Base-by-base conservation (phyloP, 1,140 invertebrate genomes). In the Trinorchestia longiramus region DNA sequence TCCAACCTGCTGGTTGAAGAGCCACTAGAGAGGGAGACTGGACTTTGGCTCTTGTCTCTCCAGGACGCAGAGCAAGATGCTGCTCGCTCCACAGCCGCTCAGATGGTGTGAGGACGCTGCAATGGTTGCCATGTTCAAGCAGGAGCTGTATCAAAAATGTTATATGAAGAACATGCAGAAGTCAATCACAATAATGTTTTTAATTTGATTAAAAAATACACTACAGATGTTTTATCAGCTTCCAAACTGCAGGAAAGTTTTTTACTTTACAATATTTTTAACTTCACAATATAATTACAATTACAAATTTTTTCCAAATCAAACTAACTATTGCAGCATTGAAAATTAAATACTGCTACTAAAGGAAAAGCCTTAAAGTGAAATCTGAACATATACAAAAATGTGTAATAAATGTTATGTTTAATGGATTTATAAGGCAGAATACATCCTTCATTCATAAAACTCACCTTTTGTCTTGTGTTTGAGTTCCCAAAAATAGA, bases 401-500 rank as follows among this genome's bases (percentile, higher is more conserved):
- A 53, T 8, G 6, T 53, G 6, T 19, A 53, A 53, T 19, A 53
- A 53, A 53, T n/a, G n/a, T n/a, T n/a, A n/a, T n/a, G n/a, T n/a
- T n/a, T n/a, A 53, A 53, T 19, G 19, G 47, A 19, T 19, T 53
- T 53, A 53, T 53, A 53, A 8, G 47, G 47, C 36, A 77, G 62
- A 36, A 15, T 77, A 3, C 36, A 77, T 28, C 15, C 36, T 19
- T 23, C 15, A 15, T 23, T 77, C 36, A 77, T 28, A 53, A 15
- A n/a, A 94, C 92, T 94, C 44, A 94, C 92, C 44, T 94, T 94
- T 36, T 94, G 43, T 11, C 92, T 43, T n/a, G 92, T 44, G 36
- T 94, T 94, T 45, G 92, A 94, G 19, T 43, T 44, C 8, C 44
- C 92, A 94, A 94, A 94, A 42, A 94, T 40, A 47, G 92, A 94